Percentiles rank a stretch among this genome's conserved stretches.
phyloP scores from a whole-genome alignment of 2,888 invertebrate species.

The Flabesymbios commensalis region DNA sequence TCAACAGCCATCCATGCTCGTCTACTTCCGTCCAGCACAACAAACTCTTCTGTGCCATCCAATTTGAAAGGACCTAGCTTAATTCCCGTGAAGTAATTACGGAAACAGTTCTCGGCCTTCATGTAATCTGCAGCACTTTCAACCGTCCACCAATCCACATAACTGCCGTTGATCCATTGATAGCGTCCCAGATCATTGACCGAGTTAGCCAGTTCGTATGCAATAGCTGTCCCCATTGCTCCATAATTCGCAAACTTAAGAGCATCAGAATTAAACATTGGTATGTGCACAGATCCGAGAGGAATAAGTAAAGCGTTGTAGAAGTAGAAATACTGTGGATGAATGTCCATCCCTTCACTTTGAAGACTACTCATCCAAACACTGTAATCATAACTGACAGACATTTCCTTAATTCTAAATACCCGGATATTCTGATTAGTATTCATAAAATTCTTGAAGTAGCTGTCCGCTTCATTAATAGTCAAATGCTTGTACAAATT shows the following conservation, averaged over 20 bases:
- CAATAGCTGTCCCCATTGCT: conserved; percentile 45
- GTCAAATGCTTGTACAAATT: too few species aligned
- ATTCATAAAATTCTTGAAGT: conserved; percentile 65
- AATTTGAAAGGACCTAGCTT: conserved; percentile 44
- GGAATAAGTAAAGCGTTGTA: conserved; percentile 54
- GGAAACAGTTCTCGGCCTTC: conserved; percentile 41
- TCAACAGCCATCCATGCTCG: too few species aligned
- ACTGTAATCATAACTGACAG: conserved; percentile 1
- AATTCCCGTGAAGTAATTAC: conserved; percentile 35
- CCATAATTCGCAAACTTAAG: conserved; percentile 52
- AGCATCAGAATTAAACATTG: conserved; percentile 45
- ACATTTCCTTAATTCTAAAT: conserved; percentile 38
- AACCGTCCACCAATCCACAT: conserved; percentile 48
- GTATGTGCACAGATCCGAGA: conserved; percentile 51
- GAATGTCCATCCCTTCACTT: neutral
- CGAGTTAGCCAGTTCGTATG: conserved; percentile 42
- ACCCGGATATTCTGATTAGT: conserved; percentile 62
- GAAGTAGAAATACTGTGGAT: conserved; percentile 15
- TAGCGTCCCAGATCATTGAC: conserved; percentile 46
- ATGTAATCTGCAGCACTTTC: conserved; percentile 35
- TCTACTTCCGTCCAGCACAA: too few species aligned
- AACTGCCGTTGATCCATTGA: conserved; percentile 32
- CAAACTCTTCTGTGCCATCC: conserved; percentile 17
- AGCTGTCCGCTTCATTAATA: conserved; percentile 63
- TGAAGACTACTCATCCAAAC: conserved; percentile 6